Percentiles rank a stretch among this genome's conserved stretches.
These are phyloP conservation scores for Tribolium madens DNA, from an alignment of 1,140 invertebrate genomes.

Conservation along the genomic window DNA sequence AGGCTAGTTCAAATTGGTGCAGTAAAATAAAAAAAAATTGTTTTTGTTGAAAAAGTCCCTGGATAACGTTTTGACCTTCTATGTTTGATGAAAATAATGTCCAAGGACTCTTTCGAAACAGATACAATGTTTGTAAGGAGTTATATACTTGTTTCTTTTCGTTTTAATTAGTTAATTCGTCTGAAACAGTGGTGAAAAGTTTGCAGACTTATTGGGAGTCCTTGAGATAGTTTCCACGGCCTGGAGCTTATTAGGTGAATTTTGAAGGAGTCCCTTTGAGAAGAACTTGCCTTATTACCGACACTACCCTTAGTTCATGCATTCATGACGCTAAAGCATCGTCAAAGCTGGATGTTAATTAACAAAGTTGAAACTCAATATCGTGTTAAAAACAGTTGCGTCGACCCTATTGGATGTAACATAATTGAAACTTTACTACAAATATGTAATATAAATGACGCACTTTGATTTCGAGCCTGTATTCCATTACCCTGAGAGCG, in stretches of 20 bases:
- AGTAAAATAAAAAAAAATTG: no score
- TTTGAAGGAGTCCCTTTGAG: constrained; percentile 34
- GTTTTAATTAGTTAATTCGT: background rate
- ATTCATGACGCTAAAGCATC: constrained; percentile 40
- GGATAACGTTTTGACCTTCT: no score
- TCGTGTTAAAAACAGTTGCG: constrained; percentile 44
- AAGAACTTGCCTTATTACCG: constrained; percentile 34
- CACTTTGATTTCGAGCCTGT: constrained; percentile 35
- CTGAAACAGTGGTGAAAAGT: background rate
- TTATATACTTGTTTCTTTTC: no score
- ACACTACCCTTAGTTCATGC: constrained; percentile 39
- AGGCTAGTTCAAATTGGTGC: no score
- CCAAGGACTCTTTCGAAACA: no score
- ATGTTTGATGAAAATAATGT: no score
- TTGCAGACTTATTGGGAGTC: constrained; percentile 13
- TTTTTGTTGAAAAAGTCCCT: no score
- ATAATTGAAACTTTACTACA: constrained; percentile 45
- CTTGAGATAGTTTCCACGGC: constrained; percentile 30
- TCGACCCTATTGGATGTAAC: constrained; percentile 32
- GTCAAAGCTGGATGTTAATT: constrained; percentile 47
- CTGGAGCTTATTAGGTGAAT: constrained; percentile 37
- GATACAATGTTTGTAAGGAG: no score
- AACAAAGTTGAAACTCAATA: constrained; percentile 48
- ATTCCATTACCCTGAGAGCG: constrained; percentile 14
- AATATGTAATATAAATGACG: constrained; percentile 44